Percentiles rank a stretch among this genome's conserved stretches.
Evolutionary conservation across 2,888 invertebrate genomes (phyloP).

Genomic region (Lasioglossum morio): DNA sequence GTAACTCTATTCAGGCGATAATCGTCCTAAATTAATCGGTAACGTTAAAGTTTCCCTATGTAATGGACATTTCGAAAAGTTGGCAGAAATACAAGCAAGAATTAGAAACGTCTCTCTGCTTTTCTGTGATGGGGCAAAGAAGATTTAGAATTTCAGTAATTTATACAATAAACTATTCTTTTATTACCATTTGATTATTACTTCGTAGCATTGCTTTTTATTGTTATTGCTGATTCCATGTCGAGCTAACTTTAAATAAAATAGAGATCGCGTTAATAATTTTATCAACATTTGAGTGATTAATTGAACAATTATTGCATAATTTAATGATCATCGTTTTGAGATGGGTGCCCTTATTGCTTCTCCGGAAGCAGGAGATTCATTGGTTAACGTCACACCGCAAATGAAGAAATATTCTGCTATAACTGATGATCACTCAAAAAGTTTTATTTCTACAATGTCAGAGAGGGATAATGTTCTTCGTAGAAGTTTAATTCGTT

Average conservation of each 20-base stretch:
- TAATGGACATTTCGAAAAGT: slow-evolving; percentile 60
- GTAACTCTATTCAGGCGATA: slow-evolving; percentile 49
- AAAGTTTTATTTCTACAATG: slow-evolving; percentile 31
- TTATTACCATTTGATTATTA: neutral
- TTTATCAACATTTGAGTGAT: neutral
- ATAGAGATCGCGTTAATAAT: neutral
- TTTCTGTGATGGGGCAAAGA: slow-evolving; percentile 65
- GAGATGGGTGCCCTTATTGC: slow-evolving; percentile 66
- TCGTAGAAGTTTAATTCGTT: slow-evolving; percentile 26
- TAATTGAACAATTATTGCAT: slow-evolving; percentile 39
- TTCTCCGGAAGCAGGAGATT: slow-evolving; percentile 63
- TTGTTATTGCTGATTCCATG: neutral
- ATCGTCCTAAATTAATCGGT: slow-evolving; percentile 58
- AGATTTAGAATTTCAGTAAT: slow-evolving; percentile 66
- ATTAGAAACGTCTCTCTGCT: slow-evolving; percentile 56
- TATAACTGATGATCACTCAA: slow-evolving; percentile 31
- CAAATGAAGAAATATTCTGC: slow-evolving; percentile 41
- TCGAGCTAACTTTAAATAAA: neutral
- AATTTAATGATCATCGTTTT: slow-evolving; percentile 46
- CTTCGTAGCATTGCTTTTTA: slow-evolving; percentile 8
- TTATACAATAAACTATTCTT: slow-evolving; percentile 26
- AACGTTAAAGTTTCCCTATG: slow-evolving; percentile 52
- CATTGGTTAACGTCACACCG: slow-evolving; percentile 44
- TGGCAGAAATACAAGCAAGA: slow-evolving; percentile 44
- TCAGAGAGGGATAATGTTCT: slow-evolving; percentile 18